Conservation (phyloP, 2,888 invertebrate species). For the Halocaridina rubra region DNA sequence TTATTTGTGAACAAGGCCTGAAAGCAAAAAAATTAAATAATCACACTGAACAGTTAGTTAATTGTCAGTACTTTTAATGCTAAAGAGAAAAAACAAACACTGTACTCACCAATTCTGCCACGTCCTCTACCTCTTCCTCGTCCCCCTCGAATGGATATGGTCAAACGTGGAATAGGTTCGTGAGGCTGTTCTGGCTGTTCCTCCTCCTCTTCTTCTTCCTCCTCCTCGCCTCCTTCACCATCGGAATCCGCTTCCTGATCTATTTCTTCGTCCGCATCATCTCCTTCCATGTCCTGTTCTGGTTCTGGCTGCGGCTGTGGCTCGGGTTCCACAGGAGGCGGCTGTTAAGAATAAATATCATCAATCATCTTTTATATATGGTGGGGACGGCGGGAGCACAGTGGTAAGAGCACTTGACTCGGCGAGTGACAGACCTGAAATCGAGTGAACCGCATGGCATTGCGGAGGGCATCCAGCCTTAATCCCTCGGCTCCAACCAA, state of each 20-base stretch:
- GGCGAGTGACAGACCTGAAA: too few relatives aligned
- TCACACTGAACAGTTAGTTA: too few relatives aligned
- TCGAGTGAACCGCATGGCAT: too few relatives aligned
- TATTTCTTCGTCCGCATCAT: conserved; percentile 33
- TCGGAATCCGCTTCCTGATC: conserved; percentile 57
- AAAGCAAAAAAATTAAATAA: too few relatives aligned
- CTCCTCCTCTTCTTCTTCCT: conserved; percentile 54
- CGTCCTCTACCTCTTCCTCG: conserved; percentile 59
- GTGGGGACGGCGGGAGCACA: too few relatives aligned
- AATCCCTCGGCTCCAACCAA: too few relatives aligned
- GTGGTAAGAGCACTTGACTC: too few relatives aligned
- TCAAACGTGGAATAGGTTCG: conserved; percentile 63
- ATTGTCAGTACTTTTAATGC: too few relatives aligned
- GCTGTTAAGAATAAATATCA: background rate
- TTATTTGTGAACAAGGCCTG: too few relatives aligned
- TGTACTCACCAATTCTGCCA: conserved; percentile 52
- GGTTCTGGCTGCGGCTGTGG: conserved; percentile 36
- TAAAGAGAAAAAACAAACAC: background rate
- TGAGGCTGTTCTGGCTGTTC: conserved; percentile 58
- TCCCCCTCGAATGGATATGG: conserved; percentile 63
- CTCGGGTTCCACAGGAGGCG: conserved; percentile 28
- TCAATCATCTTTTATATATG: too few relatives aligned
- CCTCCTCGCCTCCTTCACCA: conserved; percentile 36
- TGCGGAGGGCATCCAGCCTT: too few relatives aligned
- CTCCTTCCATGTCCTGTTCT: conserved; percentile 25